Evolutionary conservation across 1,140 invertebrate species (phyloP), one percentile per base, ranked within the genome.

Genomic region (Zaprionus africanus): DNA sequence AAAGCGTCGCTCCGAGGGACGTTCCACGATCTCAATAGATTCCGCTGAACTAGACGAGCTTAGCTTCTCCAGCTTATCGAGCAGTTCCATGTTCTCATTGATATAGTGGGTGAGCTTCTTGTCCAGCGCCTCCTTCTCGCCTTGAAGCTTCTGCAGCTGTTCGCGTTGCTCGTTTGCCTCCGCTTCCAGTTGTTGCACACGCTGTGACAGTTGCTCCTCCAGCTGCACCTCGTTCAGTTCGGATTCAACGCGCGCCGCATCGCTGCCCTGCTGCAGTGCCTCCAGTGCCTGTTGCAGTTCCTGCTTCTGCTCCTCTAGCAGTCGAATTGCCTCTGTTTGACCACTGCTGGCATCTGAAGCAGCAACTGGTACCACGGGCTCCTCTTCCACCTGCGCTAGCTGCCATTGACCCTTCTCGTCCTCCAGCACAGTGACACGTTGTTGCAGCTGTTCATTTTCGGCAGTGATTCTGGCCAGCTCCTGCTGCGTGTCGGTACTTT

Each of bases 401-500:
- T 97, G 96, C 86, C 97, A 94, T 93, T 97, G 97, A 92, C 96
- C 97, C 94, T 97, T 98, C 93, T 98, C 97, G 92, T 98, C 97
- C 93, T 98, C 97, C 59, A 98, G 93, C 91, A 97, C 95, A 56
- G 96, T 95, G 75, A 98, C 95, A 93, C 95, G 95, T 79, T 97
- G 96, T 78, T 96, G 95, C 77, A 98, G 93, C 79, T 94, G 94
- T 75, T 94, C 93, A 68, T 95, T 94, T 77, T 95, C 94, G 65
- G 94, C 93, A 79, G 93, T 93, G 7, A 96, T 88, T 58, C 93
- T 93, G 1, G 95, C 93, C 73, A 97, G 94, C 93, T 97, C 95
- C 53, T 95, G 94, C 92, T 96, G 95, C 26, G 94, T 87, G 90
- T 97, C 95, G 49, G 95, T 95, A 24, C 95, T 95, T 93, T 95